These are phyloP conservation scores for Anas georgica DNA, from an alignment of 2,797 vertebrate species.

Conservation along the genomic window DNA sequence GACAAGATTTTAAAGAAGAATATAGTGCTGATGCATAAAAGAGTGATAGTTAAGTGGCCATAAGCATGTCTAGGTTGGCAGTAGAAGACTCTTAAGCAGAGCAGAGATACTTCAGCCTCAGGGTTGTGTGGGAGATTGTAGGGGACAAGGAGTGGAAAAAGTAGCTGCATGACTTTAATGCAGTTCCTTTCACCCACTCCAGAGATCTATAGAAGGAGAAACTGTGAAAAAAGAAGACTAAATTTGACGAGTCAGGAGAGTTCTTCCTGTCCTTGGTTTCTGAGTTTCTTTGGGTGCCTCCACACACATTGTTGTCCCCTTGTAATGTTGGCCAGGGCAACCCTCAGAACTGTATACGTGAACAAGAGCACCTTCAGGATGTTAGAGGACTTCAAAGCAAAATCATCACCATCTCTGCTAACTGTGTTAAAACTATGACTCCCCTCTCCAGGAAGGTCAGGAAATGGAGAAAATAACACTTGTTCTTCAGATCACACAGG, in stretches of 20 bases:
- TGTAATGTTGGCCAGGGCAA: neutral
- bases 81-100: neutral
- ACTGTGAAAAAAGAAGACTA: neutral
- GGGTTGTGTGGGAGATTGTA: neutral
- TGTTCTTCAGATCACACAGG: neutral
- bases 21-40: neutral
- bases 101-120: neutral
- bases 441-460: neutral
- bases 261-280: conserved; percentile 8
- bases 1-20: neutral
- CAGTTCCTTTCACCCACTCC: neutral
- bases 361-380: conserved; percentile 30
- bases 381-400: neutral
- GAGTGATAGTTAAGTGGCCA: neutral
- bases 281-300: neutral
- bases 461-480: neutral
- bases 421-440: neutral
- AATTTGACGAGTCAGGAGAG: neutral
- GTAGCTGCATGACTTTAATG: neutral
- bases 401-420: neutral
- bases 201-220: neutral
- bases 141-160: neutral
- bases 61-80: neutral
- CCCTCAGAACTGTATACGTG: neutral
- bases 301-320: neutral